A percentile compares a stretch with the other conserved stretches of the same genome.
Conservation (phyloP, 1,140 invertebrate species). For the Sycobia sp. region DNA sequence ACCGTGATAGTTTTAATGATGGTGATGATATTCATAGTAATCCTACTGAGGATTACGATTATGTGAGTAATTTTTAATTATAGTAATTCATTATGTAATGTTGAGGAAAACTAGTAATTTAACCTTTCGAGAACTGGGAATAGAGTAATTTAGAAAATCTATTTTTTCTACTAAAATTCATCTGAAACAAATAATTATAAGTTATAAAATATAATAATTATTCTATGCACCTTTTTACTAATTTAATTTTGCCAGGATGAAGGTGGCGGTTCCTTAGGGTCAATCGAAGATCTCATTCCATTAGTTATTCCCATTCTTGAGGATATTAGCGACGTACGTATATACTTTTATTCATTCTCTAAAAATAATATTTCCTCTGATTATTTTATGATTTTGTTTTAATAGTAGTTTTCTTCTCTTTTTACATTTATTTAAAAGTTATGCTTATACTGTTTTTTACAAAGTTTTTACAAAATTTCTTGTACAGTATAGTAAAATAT, state of each 20-base stretch:
- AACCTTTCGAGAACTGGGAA: not conserved
- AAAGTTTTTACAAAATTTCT: too few relatives aligned
- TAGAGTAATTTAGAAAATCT: not conserved
- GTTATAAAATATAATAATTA: too few relatives aligned
- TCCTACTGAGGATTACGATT: conserved; percentile 32
- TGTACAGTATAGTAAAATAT: too few relatives aligned
- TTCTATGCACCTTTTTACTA: too few relatives aligned
- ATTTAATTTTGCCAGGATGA: conserved; percentile 40
- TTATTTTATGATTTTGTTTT: not conserved
- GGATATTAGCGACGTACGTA: conserved; percentile 56
- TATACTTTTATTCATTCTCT: too few relatives aligned
- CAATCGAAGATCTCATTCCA: conserved; percentile 49
- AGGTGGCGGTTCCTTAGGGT: conserved; percentile 46
- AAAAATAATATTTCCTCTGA: not conserved
- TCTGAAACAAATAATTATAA: too few relatives aligned
- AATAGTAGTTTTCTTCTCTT: not conserved
- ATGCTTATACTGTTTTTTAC: too few relatives aligned
- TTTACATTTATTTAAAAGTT: too few relatives aligned
- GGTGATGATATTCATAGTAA: conserved; percentile 15
- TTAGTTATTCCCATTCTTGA: conserved; percentile 52
- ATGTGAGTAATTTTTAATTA: conserved; percentile 9
- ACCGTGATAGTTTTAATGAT: conserved; percentile 31
- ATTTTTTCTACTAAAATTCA: too few relatives aligned
- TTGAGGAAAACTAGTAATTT: not conserved
- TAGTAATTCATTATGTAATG: not conserved